Evolutionary conservation across 2,797 vertebrate species (phyloP), one percentile per base, ranked within the genome.

Genomic region (Coregonus sp.): DNA sequence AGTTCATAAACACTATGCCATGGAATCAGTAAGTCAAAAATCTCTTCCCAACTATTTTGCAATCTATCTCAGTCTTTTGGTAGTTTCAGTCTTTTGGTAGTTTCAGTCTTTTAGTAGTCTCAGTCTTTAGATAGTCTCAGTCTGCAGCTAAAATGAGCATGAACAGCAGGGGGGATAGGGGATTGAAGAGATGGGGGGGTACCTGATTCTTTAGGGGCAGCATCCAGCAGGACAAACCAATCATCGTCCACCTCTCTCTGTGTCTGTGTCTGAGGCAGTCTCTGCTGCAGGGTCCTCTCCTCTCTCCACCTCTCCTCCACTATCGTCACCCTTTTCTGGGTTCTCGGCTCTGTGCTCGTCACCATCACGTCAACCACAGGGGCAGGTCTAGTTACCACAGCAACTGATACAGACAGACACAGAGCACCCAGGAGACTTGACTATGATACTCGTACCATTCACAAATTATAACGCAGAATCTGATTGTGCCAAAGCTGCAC

Each of bases 311-410:
- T 80, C 35, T 89, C 82, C 0, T 84, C 86, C 51, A 86, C 29
- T 66, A 85, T 71, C n/a, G 81, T 85, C 47, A 88, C 83, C 63
- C 1, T 84, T 70, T 82, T 88, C 72, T 54, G 83, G 2, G 14
- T 78, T 33, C n/a, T 82, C 1, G 0, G 63, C 81, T 83, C 81
- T 59, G 85, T 73, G n/a, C 56, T 84, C 67, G 84, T 78, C 73
- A 81, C 78, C 3, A 73, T 76, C 80, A 74, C 75, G 2, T 76
- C 78, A 88, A 79, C 75, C 7, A 18, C n/a, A 70, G 18, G 20
- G 15, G 75, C 65, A 63, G 73, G 31, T 47, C 40, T 47, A 47
- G 80, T 72, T 86, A 71, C 81, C 76, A 74, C 77, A 79, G 84
- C n/a, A 35, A 20, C 86, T 86, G 74, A 75, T 63, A 56, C 16